Evolutionary conservation across 2,888 invertebrate genomes (phyloP), one percentile per base, ranked within the genome.

Genomic region (Drosophila rubida): DNA sequence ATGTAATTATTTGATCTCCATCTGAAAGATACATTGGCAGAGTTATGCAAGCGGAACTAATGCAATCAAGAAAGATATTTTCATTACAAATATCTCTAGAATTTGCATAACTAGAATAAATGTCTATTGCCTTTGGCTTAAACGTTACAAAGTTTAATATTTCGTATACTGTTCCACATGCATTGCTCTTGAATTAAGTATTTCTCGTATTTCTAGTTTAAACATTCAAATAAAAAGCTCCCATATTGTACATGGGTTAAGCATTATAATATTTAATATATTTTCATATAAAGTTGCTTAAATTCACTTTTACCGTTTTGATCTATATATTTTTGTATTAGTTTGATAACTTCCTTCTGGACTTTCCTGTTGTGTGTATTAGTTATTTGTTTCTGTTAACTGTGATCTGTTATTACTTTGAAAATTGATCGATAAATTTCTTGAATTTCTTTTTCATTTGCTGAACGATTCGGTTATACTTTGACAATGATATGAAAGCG

Each of bases 401-500:
- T n/a, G 2, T 27, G 13, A 46, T 5, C n/a, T 41, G 19, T 13
- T 35, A 11, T 11, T 22, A 39, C 19, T 37, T 35, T 0, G 2
- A 30, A 32, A 48, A 7, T 59, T 44, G 9, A 54, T 62, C 1
- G 42, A 27, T 32, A 37, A 44, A 39, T 46, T 44, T 39, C n/a
- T 42, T 25, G 19, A 27, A 45, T 48, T 51, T 23, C 23, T 64
- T 46, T 62, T 41, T n/a, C 2, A 13, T 57, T 59, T 57, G 39
- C 44, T 55, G n/a, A 37, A 25, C 14, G 19, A 58, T 51, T 62
- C 13, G 53, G 57, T 62, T 59, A 30, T 51, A 44, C 16, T 60
- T 30, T 44, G 14, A 61, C 6, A 32, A 35, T 45, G 9, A 27
- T 53, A 67, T 45, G 30, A 22, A 59, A 53, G 41, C 57, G 76